Evolutionary conservation across 2,797 vertebrate genomes (phyloP).

Genomic region (Varecia variegata): DNA sequence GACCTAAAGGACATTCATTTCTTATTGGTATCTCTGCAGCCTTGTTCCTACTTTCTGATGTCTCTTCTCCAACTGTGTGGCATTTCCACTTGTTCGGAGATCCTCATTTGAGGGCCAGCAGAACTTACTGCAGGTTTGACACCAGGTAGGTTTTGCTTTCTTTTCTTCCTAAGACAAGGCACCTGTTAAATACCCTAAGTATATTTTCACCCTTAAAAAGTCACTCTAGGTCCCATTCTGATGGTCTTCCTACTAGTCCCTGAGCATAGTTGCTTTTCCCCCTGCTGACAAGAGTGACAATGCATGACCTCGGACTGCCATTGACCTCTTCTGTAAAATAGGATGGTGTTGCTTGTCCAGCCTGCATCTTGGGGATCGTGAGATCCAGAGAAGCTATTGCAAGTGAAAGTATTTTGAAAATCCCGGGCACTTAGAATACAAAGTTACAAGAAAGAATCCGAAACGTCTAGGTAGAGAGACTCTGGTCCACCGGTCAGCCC

Average conservation of each 20-base stretch:
- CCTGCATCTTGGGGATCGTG: fast-evolving
- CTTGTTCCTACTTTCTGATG: not conserved
- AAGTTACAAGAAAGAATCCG: not conserved
- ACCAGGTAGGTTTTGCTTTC: not conserved
- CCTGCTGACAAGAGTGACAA: not conserved
- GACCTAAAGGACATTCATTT: not conserved
- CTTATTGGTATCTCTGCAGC: not conserved
- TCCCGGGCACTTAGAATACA: not conserved
- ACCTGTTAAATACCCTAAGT: not conserved
- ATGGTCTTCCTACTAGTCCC: not conserved
- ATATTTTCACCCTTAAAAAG: not conserved
- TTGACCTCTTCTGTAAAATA: not conserved
- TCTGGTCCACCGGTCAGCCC: too few relatives aligned
- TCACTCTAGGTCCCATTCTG: not conserved
- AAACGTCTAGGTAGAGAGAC: not conserved
- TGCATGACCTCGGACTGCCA: not conserved
- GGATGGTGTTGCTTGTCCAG: not conserved
- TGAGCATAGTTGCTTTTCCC: not conserved
- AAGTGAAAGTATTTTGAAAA: not conserved
- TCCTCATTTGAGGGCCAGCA: not conserved
- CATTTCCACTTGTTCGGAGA: not conserved
- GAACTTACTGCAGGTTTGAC: not conserved
- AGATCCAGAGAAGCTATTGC: not conserved
- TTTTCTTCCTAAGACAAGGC: not conserved
- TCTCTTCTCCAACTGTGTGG: not conserved